Base-by-base conservation (phyloP, 2,888 invertebrate genomes). In the Mycogona germanica region DNA sequence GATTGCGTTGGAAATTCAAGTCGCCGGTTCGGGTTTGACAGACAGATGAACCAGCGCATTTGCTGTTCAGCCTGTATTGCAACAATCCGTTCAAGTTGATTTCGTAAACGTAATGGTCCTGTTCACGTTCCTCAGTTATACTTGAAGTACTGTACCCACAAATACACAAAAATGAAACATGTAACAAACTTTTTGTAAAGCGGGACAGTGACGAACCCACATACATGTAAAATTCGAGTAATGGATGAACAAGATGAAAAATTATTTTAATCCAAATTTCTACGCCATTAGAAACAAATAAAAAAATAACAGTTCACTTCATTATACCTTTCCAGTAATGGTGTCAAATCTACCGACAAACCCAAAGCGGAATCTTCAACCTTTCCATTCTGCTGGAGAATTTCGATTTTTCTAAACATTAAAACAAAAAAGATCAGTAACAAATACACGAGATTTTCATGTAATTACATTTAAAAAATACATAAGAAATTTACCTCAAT, bases 31-130 rank as follows among this genome's bases (percentile, higher is more conserved):
- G 26, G 14, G 29, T 17, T 30, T 46, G 46, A 46, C 46, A 46
- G n/a, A 46, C 17, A 12, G 46, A 26, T n/a, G 46, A 26, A n/a
- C 46, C 46, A 17, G 26, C 29, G 17, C 46, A 46, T 29, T 46
- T 30, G 26, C 46, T 28, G 12, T 12, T 17, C 21, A n/a, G n/a
- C 12, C 21, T 26, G 46, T n/a, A 46, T 12, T 26, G 21, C 17
- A 2, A 5, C 25, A 46, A 14, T 17, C 46, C 46, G 19, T 26
- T 29, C 25, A 46, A 28, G 17, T 12, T 28, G 29, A 46, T 46
- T 12, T 30, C 21, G 30, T 46, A 46, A 4, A 28, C n/a, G 29
- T 46, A 46, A 12, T 7, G 12, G 17, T 46, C 46, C 29, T 26
- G 4, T 14, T 19, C 46, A n/a, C 46, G 25, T n/a, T 29, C 12